These are phyloP conservation scores for Galagoides demidoff DNA, from an alignment of 2,797 vertebrate species.

Conservation along the genomic window DNA sequence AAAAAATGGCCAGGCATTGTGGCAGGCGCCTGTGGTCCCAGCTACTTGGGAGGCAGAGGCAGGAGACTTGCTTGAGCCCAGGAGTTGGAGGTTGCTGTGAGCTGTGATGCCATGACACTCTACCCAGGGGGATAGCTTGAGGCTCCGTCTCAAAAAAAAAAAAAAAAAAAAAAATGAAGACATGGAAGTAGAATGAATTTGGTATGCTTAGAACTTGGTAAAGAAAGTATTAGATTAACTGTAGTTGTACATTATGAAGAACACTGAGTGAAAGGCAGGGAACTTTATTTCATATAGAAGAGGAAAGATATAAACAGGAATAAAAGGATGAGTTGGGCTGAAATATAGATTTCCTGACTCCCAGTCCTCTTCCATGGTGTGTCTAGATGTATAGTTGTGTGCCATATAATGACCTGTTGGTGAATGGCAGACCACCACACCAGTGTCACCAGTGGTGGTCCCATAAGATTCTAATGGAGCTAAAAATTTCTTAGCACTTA, in stretches of 20 bases:
- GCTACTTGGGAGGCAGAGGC: no score
- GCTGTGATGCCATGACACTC: no score
- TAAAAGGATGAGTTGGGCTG: not conserved
- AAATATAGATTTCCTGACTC: constrained; percentile 17
- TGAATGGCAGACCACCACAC: not conserved
- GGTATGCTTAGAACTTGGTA: not conserved
- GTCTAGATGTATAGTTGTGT: not conserved
- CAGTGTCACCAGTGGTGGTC: not conserved
- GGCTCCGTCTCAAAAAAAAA: no score
- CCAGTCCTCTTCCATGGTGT: not conserved
- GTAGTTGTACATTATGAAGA: not conserved
- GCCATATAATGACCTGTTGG: not conserved
- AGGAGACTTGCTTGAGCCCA: no score
- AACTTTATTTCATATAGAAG: constrained; percentile 5
- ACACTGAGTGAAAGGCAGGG: not conserved
- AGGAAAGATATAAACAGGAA: not conserved
- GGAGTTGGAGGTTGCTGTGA: no score
- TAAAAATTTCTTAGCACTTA: not conserved
- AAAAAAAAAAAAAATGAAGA: constrained; percentile 49
- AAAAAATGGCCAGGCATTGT: no score
- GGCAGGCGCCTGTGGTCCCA: no score
- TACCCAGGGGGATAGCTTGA: no score
- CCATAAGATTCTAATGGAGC: not conserved
- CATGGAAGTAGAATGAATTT: constrained; percentile 6
- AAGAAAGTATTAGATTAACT: not conserved